phyloP scores from a whole-genome alignment of 2,797 vertebrate genomes.

The Okamejei kenojei region DNA sequence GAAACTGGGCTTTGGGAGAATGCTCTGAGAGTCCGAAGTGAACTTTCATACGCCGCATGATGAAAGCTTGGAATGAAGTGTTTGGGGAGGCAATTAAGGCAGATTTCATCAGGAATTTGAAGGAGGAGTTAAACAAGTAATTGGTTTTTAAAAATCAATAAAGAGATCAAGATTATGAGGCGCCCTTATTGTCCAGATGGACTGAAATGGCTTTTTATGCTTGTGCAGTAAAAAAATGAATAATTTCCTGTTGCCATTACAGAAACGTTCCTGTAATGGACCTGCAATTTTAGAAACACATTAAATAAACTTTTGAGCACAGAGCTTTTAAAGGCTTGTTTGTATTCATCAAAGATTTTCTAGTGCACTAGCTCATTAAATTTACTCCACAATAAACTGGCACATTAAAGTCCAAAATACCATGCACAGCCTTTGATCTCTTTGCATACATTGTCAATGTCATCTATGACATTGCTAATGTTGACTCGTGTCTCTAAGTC shows the following conservation, averaged over 20 bases:
- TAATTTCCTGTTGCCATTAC: neutral
- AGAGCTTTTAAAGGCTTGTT: neutral
- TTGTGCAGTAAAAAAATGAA: neutral
- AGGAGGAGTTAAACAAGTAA: neutral
- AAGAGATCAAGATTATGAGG: neutral
- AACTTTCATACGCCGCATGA: neutral
- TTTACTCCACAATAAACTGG: neutral
- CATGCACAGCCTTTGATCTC: neutral
- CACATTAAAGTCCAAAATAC: neutral
- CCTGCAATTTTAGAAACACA: neutral
- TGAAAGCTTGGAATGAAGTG: neutral
- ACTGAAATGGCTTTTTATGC: neutral
- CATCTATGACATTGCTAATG: neutral
- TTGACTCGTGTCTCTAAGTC: neutral
- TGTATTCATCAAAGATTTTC: neutral
- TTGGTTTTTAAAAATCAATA: neutral
- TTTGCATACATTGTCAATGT: neutral
- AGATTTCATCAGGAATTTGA: slow-evolving; percentile 2
- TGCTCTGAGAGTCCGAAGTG: neutral
- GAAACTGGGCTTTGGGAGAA: no score
- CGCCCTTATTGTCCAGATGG: neutral
- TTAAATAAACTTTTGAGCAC: neutral
- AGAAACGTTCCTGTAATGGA: neutral
- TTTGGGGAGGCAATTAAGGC: neutral
- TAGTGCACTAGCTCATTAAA: neutral